Percentiles rank a stretch among this genome's conserved stretches.
phyloP scores from a whole-genome alignment of 2,888 invertebrate genomes.

The Lepidocyrtinus sp. region DNA sequence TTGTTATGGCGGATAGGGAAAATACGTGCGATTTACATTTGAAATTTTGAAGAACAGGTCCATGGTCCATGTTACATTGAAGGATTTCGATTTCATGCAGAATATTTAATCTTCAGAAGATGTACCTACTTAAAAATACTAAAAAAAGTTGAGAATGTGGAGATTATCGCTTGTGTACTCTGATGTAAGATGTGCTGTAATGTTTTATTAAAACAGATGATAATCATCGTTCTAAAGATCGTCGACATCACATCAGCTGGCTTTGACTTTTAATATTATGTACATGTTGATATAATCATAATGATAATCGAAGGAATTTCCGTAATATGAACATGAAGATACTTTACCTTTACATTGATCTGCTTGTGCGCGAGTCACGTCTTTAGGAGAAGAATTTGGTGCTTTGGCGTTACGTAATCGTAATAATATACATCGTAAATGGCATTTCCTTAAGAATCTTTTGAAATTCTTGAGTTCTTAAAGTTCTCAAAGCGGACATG shows the following conservation, averaged over 20 bases:
- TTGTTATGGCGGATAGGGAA: not conserved
- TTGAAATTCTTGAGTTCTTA: not conserved
- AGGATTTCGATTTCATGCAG: not conserved
- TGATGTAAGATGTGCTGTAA: too few species aligned
- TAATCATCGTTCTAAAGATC: too few species aligned
- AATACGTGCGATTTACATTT: not conserved
- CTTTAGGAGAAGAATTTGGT: not conserved
- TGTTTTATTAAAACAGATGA: not conserved
- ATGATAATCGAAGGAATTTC: not conserved
- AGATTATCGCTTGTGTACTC: too few species aligned
- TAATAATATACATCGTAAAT: not conserved
- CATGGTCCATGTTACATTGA: not conserved
- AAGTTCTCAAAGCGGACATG: not conserved
- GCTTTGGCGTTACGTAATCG: not conserved
- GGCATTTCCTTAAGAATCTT: not conserved
- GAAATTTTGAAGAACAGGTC: not conserved
- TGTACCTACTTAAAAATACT: too few species aligned
- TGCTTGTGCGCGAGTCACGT: not conserved
- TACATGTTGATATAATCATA: too few species aligned
- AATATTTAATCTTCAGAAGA: too few species aligned
- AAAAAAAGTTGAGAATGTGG: not conserved
- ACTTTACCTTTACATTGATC: not conserved
- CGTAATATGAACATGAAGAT: not conserved
- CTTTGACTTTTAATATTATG: too few species aligned
- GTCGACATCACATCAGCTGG: slow-evolving; percentile 42